These are phyloP conservation scores for Oryzias celebensis DNA, from an alignment of 2,113 vertebrate genomes.

Conservation along the genomic window DNA sequence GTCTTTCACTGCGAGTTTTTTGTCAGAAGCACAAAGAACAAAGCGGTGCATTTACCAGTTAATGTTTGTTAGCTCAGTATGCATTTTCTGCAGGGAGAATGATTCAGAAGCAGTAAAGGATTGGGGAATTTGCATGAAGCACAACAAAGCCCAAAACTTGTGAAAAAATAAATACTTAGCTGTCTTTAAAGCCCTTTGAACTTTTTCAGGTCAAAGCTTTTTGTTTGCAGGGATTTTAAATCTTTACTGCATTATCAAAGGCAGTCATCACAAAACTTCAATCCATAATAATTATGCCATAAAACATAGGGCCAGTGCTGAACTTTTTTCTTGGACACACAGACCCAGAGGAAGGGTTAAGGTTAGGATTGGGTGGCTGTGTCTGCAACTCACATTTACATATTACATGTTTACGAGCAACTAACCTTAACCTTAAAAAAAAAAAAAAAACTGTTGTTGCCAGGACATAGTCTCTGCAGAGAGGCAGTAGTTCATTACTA, in stretches of 20 bases:
- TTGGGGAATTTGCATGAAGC: slow-evolving; percentile 19
- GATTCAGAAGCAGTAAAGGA: slow-evolving; percentile 2
- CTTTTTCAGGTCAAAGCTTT: slow-evolving; percentile 44
- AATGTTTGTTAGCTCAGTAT: slow-evolving; percentile 23
- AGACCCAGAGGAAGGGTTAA: no score
- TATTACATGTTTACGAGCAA: no score
- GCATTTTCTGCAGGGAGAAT: slow-evolving; percentile 11
- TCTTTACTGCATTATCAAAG: slow-evolving; percentile 18
- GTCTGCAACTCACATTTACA: no score
- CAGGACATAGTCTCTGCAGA: no score
- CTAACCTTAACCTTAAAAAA: no score
- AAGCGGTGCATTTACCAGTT: slow-evolving; percentile 41
- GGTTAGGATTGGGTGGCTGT: no score
- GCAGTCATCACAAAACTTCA: slow-evolving; percentile 26
- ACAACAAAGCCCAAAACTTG: slow-evolving; percentile 20
- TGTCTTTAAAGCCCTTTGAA: slow-evolving; percentile 43
- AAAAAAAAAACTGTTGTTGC: no score
- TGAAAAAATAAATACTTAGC: slow-evolving; percentile 38
- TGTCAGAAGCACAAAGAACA: slow-evolving; percentile 31
- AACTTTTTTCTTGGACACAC: no score
- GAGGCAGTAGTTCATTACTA: no score
- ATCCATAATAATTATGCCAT: not conserved
- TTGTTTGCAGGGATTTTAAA: slow-evolving; percentile 34
- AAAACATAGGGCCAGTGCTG: not conserved
- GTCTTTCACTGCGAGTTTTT: slow-evolving; percentile 27